Evolutionary conservation across 2,113 vertebrate species (phyloP).

Genomic region (Chrysemys picta): DNA sequence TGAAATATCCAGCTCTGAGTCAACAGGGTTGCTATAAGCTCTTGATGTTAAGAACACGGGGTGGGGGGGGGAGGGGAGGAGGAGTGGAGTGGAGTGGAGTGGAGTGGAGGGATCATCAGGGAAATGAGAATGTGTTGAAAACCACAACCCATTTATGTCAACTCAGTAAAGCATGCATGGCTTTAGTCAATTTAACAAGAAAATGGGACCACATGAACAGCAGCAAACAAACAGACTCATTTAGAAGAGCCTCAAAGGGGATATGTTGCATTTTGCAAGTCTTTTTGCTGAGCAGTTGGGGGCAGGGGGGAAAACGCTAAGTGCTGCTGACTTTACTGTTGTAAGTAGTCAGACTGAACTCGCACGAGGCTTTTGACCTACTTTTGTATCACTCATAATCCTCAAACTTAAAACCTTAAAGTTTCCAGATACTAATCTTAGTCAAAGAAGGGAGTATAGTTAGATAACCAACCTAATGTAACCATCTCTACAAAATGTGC

Average conservation of each 20-base stretch:
- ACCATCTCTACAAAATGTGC: fast-evolving
- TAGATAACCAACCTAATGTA: background rate
- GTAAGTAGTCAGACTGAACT: background rate
- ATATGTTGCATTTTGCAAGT: background rate
- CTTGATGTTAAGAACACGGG: background rate
- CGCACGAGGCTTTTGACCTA: background rate
- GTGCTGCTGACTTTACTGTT: background rate
- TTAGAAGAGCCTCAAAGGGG: background rate
- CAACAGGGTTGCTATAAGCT: slow-evolving; percentile 35
- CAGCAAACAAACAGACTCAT: background rate
- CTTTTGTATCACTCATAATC: background rate
- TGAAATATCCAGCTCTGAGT: slow-evolving; percentile 35
- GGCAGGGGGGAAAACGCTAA: background rate
- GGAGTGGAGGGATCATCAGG: background rate
- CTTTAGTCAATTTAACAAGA: background rate
- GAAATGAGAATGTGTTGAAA: slow-evolving; percentile 5
- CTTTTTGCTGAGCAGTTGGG: background rate
- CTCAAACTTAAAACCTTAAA: background rate
- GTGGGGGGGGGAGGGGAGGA: background rate
- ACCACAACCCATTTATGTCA: background rate
- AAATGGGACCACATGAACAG: background rate
- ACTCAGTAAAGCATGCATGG: background rate
- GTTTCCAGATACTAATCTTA: background rate
- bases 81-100: background rate
- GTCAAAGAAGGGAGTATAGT: background rate